Evolutionary conservation across 2,797 vertebrate genomes (phyloP), one percentile per base, ranked within the genome.

Genomic region (Catostomus latipinnis): DNA sequence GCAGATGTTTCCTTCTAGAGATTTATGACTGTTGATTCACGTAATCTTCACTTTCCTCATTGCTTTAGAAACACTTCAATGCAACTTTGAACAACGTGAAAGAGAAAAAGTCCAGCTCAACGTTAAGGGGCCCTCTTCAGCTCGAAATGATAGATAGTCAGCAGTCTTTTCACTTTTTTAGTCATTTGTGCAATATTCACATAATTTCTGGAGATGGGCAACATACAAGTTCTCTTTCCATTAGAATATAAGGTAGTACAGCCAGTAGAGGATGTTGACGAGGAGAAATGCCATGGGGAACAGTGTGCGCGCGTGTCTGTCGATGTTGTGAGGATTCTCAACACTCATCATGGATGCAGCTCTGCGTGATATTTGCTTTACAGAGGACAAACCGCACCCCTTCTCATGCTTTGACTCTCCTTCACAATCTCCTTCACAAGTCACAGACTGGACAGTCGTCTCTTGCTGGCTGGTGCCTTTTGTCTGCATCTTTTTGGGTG

Each of bases 291-390:
- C 95, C 76, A 97, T 88, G 0, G 96, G 96, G 86, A 97, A 97
- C 72, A 94, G 93, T 87, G 94, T 90, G 83, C 96, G 93, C 76
- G 96, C 95, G 5, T 96, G 96, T 89, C 96, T 96, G 91, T 96
- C 96, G 92, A 97, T 97, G 92, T 96, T 94, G 87, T 97, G 95
- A 22, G 96, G 96, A 87, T 96, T 97, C 89, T 96, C 92, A 70
- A 97, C 90, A 11, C 92, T 94, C 80, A 95, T 69, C 66, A 89
- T 75, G 70, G 89, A 86, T 81, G 94, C 88, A 54, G 75, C 77
- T 10, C 83, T 91, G 70, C 78, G 80, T 83, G 83, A 95, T 90
- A 77, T 88, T 0, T 87, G 72, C 84, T 85, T 93, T 56, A 91
- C 90, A 66, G 88, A 87, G 0, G 89, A 86, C 80, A 92, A 83